Evolutionary conservation across 2,113 vertebrate genomes (phyloP).

Genomic region (Brachirus orientalis): DNA sequence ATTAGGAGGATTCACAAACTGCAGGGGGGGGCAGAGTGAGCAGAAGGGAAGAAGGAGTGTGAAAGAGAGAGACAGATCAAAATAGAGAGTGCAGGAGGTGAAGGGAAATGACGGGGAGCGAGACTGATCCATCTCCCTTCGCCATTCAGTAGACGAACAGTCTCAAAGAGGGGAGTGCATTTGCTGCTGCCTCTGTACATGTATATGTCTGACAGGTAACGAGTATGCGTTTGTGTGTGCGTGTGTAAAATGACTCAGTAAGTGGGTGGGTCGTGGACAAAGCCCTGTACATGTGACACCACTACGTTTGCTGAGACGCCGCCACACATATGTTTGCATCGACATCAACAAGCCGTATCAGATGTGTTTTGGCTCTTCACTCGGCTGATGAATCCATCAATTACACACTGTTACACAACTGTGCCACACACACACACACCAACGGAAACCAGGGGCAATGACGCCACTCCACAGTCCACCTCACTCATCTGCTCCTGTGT

Average conservation of each 20-base stretch:
- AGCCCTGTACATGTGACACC: conserved; percentile 47
- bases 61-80: conserved; percentile 29
- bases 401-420: conserved; percentile 23
- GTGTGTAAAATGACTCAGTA: conserved; percentile 18
- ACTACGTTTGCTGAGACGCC: conserved; percentile 17
- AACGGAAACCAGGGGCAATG: conserved; percentile 20
- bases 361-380: conserved; percentile 18
- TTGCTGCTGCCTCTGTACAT: conserved; percentile 51
- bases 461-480: conserved; percentile 19
- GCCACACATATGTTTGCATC: conserved; percentile 30
- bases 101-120: conserved; percentile 46
- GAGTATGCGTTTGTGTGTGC: conserved; percentile 14
- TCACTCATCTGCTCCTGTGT: conserved; percentile 42
- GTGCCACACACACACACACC: conserved; percentile 3
- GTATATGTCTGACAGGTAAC: conserved; percentile 47
- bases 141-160: conserved; percentile 58
- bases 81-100: conserved; percentile 61
- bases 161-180: conserved; percentile 47
- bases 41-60: conserved; percentile 1
- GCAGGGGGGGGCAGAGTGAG: conserved; percentile 5
- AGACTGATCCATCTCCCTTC: conserved; percentile 45
- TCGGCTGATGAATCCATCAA: conserved; percentile 33
- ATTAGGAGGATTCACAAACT: conserved; percentile 36
- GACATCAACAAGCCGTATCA: conserved; percentile 24
- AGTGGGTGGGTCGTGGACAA: conserved; percentile 39